Evolutionary conservation across 2,888 invertebrate genomes (phyloP), one percentile per base, ranked within the genome.

Genomic region (Girardia tigrina): DNA sequence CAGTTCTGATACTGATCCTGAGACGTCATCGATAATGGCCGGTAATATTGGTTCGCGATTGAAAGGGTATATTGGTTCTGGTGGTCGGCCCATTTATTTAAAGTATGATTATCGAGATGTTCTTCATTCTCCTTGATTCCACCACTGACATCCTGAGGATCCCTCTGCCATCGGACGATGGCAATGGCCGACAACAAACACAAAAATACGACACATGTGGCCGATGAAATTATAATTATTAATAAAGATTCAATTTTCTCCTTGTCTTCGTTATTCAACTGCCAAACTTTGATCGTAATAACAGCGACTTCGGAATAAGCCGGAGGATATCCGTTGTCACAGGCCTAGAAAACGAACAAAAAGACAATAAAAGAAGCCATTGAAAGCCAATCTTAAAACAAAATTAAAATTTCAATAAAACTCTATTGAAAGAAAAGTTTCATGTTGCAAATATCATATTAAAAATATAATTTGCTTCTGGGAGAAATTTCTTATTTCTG

Each of bases 31-130:
- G 56, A 56, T 16, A 56, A n/a, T 56, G 56, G 56, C 23, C 56
- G 56, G n/a, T 56, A 56, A 56, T 56, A 56, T 56, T 56, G 56
- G n/a, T 56, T 56, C n/a, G 56, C 56, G n/a, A 56, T 56, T 56
- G 56, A 56, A 6, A 56, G n/a, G 4, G 56, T n/a, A 16, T 56
- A 56, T 56, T 56, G 56, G n/a, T 56, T 56, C 23, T 56, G 56
- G 23, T 56, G 56, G n/a, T 56, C 56, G 6, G 56, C 23, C 56
- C 56, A 56, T 56, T 56, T 56, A n/a, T 56, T 56, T 2, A 56
- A 2, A 4, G 56, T n/a, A 56, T 56, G n/a, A n/a, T 56, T 56
- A n/a, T 56, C 56, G 4, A 56, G n/a, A n/a, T 56, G 56, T 6
- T 56, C 56, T 20, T 56, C 56, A 56, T 56, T 56, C 4, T 56